Conservation (phyloP, 1,140 invertebrate species). For the Coboldia fuscipes region DNA sequence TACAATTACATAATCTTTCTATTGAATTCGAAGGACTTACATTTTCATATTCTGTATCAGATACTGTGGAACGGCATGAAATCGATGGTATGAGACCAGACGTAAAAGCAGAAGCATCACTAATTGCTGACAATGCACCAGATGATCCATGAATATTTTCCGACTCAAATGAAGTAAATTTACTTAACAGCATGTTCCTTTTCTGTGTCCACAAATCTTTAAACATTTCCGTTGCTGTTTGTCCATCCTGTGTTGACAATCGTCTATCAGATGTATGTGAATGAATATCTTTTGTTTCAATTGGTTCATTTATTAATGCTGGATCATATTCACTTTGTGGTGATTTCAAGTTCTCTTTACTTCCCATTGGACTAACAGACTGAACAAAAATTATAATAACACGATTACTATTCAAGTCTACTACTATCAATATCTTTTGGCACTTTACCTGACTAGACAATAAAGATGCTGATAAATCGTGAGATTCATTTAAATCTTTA, state of each 20-base stretch:
- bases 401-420: not conserved
- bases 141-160: conserved; percentile 36
- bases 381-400: conserved; percentile 14
- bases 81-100: conserved; percentile 18
- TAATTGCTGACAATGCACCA: conserved; percentile 21
- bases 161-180: conserved; percentile 73
- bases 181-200: conserved; percentile 62
- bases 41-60: conserved; percentile 78
- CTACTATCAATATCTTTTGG: not conserved
- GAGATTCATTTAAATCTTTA: conserved; percentile 50
- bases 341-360: conserved; percentile 50
- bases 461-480: conserved; percentile 22
- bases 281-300: conserved; percentile 6
- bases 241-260: conserved; percentile 28
- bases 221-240: conserved; percentile 65
- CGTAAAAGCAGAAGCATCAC: conserved; percentile 11
- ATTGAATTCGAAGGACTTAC: conserved; percentile 35
- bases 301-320: no score
- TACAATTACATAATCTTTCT: no score
- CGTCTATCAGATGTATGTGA: conserved; percentile 8
- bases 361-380: conserved; percentile 52
- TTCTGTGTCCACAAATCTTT: conserved; percentile 75
- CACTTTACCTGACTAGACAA: conserved; percentile 15
- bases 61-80: conserved; percentile 70
- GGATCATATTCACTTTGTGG: no score